Evolutionary conservation across 2,888 invertebrate species (phyloP), one percentile per base, ranked within the genome.

Genomic region (Drosophila picticornis): DNA sequence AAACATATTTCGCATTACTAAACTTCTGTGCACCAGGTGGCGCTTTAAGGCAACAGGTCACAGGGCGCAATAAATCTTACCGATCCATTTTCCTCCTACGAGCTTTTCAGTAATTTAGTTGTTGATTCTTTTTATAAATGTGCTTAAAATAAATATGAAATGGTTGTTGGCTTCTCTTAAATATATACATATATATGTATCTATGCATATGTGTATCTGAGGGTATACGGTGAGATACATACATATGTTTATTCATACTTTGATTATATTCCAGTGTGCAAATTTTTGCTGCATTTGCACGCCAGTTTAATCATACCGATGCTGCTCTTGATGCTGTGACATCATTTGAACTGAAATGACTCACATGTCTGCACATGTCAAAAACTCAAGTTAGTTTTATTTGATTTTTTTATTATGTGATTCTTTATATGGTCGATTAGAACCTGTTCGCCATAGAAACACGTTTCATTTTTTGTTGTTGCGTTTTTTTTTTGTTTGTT

Each of bases 361-460:
- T 76, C 75, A 76, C 46, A 32, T 56, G 70, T 61, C 60, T 73
- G 76, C 56, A 75, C 59, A 70, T 77, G 73, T 64, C 65, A 57
- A 22, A 34, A 50, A 36, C 27, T 64, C 43, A 51, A 70, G 38
- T 61, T 70, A 19, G 27, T 57, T 52, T 43, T 32, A 36, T 16
- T 64, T 40, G 16, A 56, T 60, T 56, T 56, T n/a, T 50, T 36
- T 48, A n/a, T 43, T 46, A 27, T 38, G 43, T 32, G 50, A 22
- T 31, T 62, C 13, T 10, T 13, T 53, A 60, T 57, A 53, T 43
- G 59, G 56, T 55, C 32, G 58, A 55, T 76, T 70, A 34, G 71
- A 83, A 83, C 81, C 88, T 77, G 84, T 88, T 88, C 51, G 68
- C 63, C 57, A 71, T 70, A 69, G 67, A 66, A 87, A 84, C 82